Conservation (phyloP, 2,888 invertebrate species). For the Torymus auratus region DNA sequence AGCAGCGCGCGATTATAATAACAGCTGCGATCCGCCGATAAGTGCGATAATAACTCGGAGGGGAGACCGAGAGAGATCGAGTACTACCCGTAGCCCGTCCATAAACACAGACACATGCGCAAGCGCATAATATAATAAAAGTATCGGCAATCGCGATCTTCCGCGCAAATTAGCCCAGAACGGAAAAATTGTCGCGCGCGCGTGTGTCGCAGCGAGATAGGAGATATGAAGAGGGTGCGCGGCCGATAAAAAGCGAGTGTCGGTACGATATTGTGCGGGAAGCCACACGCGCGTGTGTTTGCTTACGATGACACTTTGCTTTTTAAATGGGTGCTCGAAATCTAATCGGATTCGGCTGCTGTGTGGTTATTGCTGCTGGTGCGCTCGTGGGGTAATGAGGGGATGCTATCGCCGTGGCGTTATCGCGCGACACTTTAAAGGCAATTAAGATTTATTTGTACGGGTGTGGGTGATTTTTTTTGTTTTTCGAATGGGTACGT, state of each 20-base stretch:
- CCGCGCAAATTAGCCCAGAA: neutral
- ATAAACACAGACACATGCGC: conserved; percentile 7
- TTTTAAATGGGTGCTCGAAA: neutral
- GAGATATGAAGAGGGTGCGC: too few species aligned
- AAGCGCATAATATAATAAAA: neutral
- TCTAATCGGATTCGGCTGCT: neutral
- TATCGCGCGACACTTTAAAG: too few species aligned
- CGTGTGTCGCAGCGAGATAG: too few species aligned
- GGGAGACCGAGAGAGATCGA: conserved; percentile 1
- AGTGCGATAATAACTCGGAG: conserved; percentile 49
- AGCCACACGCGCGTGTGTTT: neutral
- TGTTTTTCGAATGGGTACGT: too few species aligned
- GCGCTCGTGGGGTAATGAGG: too few species aligned
- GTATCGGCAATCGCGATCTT: conserved; percentile 16
- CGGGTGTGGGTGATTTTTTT: too few species aligned
- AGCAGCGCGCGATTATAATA: conserved; percentile 46
- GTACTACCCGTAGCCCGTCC: neutral
- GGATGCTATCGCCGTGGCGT: too few species aligned
- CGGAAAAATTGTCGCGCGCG: neutral
- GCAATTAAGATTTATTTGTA: too few species aligned
- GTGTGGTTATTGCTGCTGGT: too few species aligned
- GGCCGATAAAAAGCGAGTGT: too few species aligned
- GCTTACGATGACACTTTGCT: neutral
- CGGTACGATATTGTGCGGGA: neutral
- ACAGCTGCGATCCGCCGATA: conserved; percentile 58